Percentiles rank a stretch among this genome's conserved stretches.
These are phyloP conservation scores for Macaria notata DNA, from an alignment of 2,888 invertebrate species.

Conservation along the genomic window DNA sequence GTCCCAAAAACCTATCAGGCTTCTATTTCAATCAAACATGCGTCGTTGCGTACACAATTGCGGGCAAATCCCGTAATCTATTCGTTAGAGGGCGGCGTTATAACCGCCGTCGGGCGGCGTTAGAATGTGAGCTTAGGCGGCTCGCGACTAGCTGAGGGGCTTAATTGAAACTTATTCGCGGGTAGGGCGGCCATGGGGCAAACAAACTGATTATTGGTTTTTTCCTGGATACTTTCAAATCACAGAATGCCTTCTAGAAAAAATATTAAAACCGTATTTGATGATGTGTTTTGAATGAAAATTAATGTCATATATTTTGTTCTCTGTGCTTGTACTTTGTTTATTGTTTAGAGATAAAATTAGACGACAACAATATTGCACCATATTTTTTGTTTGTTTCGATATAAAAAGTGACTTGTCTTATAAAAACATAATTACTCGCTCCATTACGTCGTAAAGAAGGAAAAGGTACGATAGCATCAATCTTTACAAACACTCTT, in stretches of 20 bases:
- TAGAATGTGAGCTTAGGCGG: slow-evolving; percentile 49
- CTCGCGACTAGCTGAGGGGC: slow-evolving; percentile 55
- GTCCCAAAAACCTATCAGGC: slow-evolving; percentile 25
- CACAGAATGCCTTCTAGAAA: background rate
- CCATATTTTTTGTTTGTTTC: too few species aligned
- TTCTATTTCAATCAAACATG: slow-evolving; percentile 41
- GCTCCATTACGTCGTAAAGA: background rate
- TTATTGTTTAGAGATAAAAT: too few species aligned
- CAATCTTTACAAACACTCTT: background rate
- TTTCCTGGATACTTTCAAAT: background rate
- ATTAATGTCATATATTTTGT: too few species aligned
- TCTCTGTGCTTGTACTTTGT: too few species aligned
- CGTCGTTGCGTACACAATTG: slow-evolving; percentile 43
- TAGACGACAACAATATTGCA: too few species aligned
- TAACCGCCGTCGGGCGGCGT: slow-evolving; percentile 38
- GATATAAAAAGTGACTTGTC: too few species aligned
- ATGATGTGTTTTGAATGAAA: too few species aligned
- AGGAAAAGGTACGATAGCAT: background rate
- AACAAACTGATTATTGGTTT: background rate
- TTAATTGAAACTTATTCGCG: slow-evolving; percentile 75
- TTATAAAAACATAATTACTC: too few species aligned
- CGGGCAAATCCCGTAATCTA: slow-evolving; percentile 61
- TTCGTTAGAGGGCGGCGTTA: slow-evolving; percentile 42
- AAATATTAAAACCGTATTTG: too few species aligned
- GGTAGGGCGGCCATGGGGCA: slow-evolving; percentile 29